phyloP scores from a whole-genome alignment of 2,797 vertebrate genomes.

The Kryptolebias ocellatus region DNA sequence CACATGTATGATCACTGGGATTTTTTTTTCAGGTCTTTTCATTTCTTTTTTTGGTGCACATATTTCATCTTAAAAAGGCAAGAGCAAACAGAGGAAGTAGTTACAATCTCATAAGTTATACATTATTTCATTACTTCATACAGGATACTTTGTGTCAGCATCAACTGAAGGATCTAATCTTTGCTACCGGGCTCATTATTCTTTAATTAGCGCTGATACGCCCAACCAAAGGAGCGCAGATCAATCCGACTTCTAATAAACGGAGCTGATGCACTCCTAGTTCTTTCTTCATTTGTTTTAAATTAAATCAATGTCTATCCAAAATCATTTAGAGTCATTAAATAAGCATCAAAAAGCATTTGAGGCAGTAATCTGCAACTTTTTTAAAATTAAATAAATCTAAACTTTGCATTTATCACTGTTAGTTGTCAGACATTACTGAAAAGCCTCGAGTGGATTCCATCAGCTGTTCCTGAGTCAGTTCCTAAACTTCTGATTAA shows the following conservation, averaged over 20 bases:
- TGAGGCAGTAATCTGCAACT: neutral
- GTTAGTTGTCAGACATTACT: no score
- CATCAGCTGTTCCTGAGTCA: no score
- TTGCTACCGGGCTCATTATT: slow-evolving; percentile 38
- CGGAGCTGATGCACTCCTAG: slow-evolving; percentile 6
- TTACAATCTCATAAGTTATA: neutral
- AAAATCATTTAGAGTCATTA: slow-evolving; percentile 3
- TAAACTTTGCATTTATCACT: no score
- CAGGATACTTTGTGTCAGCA: slow-evolving; percentile 11
- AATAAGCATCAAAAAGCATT: slow-evolving; percentile 1
- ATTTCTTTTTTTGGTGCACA: neutral
- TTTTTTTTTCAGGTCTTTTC: slow-evolving; percentile 2
- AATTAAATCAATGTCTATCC: neutral
- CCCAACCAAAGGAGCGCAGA: slow-evolving; percentile 14
- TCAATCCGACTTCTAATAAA: slow-evolving; percentile 41
- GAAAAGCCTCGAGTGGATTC: no score
- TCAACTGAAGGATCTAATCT: slow-evolving; percentile 26
- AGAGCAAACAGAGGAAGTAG: neutral
- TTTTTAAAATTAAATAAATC: neutral
- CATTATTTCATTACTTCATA: slow-evolving; percentile 6
- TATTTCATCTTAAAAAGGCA: neutral
- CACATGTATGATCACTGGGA: neutral
- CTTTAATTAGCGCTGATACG: slow-evolving; percentile 40
- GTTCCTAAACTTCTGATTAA: no score
- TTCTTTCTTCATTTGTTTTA: slow-evolving; percentile 1